A percentile compares a stretch with the other conserved stretches of the same genome.
Evolutionary conservation across 2,113 vertebrate genomes (phyloP).

Genomic region (Oxygymnocypris stewartii): DNA sequence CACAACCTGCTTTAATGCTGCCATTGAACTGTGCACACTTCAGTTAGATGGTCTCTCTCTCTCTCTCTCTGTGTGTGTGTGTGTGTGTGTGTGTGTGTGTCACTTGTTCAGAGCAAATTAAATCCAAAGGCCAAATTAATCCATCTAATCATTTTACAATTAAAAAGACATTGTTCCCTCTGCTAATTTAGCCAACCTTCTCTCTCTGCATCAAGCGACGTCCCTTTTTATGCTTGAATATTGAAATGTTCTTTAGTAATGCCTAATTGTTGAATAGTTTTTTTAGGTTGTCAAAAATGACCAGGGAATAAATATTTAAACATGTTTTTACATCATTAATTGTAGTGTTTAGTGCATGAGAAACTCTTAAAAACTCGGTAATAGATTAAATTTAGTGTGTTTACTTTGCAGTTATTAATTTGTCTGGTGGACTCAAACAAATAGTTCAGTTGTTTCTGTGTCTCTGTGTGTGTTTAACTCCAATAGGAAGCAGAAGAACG

Average conservation of each 20-base stretch:
- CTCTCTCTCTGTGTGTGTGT: neutral
- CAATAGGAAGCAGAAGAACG: constrained; percentile 65
- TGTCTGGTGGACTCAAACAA: neutral
- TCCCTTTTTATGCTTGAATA: neutral
- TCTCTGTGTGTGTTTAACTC: constrained; percentile 64
- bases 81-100: neutral
- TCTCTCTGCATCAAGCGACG: neutral
- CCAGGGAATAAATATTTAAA: neutral
- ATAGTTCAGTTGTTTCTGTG: constrained; percentile 56
- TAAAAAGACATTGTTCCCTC: constrained; percentile 14
- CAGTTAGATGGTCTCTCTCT: constrained; percentile 63
- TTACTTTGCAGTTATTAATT: neutral
- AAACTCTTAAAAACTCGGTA: neutral
- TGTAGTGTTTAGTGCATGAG: neutral
- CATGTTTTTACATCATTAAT: neutral
- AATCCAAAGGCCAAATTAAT: constrained; percentile 99
- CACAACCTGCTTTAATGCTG: constrained; percentile 9
- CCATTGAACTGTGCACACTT: constrained; percentile 86
- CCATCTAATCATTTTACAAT: constrained; percentile 95
- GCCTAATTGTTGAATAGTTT: neutral
- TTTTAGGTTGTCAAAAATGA: neutral
- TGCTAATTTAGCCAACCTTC: neutral
- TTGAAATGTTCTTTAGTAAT: neutral
- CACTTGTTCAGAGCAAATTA: constrained; percentile 97
- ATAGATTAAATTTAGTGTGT: neutral